Conservation (phyloP, 2,888 invertebrate species). For the Tenthredo livida region DNA sequence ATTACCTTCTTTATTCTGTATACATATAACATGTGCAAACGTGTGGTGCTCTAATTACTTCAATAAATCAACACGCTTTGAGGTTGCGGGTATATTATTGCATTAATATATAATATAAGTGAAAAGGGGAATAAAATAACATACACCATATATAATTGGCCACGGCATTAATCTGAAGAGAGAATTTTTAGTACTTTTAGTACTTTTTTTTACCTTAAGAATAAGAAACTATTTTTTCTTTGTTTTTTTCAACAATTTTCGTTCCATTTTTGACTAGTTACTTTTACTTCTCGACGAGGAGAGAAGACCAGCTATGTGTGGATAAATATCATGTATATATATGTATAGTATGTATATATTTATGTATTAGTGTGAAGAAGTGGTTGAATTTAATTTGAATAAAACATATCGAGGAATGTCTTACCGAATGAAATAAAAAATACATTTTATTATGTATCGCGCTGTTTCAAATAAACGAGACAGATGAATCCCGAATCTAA, state of each 20-base stretch:
- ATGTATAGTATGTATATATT: neutral
- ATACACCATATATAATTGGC: conserved; percentile 22
- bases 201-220: neutral
- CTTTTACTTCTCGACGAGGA: neutral
- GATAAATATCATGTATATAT: neutral
- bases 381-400: neutral
- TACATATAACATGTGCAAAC: neutral
- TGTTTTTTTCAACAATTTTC: neutral
- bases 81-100: neutral
- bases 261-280: neutral
- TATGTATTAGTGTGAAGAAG: neutral
- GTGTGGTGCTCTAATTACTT: conserved; percentile 34
- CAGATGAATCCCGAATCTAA: conserved; percentile 49
- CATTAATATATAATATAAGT: conserved; percentile 8
- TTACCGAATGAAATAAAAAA: neutral
- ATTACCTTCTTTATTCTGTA: neutral
- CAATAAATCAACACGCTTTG: conserved; percentile 47
- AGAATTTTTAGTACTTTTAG: neutral
- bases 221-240: neutral
- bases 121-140: conserved; percentile 33
- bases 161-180: neutral
- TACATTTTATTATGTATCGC: neutral
- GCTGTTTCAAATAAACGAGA: conserved; percentile 30
- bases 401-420: neutral
- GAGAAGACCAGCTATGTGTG: neutral